phyloP scores from a whole-genome alignment of 2,113 vertebrate genomes.

The Neofelis nebulosa region DNA sequence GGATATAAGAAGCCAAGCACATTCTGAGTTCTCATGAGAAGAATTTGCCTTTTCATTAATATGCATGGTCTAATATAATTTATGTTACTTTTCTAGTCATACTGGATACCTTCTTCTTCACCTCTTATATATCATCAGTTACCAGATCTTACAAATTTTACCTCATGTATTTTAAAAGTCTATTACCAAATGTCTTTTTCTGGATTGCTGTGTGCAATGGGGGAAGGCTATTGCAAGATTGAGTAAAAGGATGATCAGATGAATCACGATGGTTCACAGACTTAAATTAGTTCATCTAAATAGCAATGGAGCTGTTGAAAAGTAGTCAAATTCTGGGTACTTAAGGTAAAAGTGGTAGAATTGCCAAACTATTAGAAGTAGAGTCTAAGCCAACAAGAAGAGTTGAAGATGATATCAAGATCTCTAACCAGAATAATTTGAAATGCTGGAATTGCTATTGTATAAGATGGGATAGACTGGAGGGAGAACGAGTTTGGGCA shows the following conservation, averaged over 20 bases:
- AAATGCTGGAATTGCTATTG: not conserved
- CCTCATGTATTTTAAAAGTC: not conserved
- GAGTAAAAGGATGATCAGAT: not conserved
- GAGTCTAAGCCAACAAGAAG: not conserved
- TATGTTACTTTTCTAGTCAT: not conserved
- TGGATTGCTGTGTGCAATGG: not conserved
- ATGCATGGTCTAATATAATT: not conserved
- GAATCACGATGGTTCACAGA: not conserved
- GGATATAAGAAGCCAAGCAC: not conserved
- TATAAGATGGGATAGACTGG: not conserved
- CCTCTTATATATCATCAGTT: not conserved
- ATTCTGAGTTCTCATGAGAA: not conserved
- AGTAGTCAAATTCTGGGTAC: not conserved
- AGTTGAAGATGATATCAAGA: not conserved
- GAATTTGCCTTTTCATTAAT: not conserved
- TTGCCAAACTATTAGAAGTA: not conserved
- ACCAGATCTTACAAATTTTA: not conserved
- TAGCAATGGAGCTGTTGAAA: not conserved
- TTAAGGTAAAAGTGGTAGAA: not conserved
- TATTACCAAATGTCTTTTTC: not conserved
- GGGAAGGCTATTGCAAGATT: not conserved
- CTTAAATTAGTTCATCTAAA: not conserved
- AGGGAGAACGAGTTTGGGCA: not conserved
- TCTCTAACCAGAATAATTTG: not conserved
- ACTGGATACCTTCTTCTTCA: not conserved